Evolutionary conservation across 2,888 invertebrate genomes (phyloP).

Genomic region (Octodonta nipae): DNA sequence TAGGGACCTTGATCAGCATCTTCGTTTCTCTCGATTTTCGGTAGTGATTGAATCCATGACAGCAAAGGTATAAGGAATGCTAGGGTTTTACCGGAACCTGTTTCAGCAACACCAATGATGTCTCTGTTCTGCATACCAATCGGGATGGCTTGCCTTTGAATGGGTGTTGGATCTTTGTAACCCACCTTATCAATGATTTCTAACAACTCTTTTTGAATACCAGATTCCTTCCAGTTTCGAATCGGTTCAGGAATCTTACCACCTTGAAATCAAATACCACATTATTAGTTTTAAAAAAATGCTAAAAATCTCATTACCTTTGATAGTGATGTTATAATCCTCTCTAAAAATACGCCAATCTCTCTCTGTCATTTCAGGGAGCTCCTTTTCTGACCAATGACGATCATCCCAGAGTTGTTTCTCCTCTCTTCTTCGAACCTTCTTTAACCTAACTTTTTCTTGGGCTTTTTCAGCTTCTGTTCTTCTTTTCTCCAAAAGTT

Average conservation of each 20-base stretch:
- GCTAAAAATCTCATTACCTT: conserved; percentile 48
- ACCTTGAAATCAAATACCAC: conserved; percentile 36
- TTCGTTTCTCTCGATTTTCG: conserved; percentile 84
- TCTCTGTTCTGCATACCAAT: conserved; percentile 90
- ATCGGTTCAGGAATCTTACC: conserved; percentile 94
- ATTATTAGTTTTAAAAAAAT: conserved; percentile 1
- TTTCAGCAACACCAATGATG: conserved; percentile 93
- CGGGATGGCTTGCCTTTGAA: conserved; percentile 97
- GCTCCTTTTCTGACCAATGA: conserved; percentile 93
- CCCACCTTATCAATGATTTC: conserved; percentile 91
- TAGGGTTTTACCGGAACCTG: conserved; percentile 90
- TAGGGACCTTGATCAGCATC: conserved; percentile 94
- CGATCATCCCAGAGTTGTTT: conserved; percentile 98
- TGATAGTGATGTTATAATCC: conserved; percentile 96
- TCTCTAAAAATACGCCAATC: conserved; percentile 99
- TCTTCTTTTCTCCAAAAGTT: conserved; percentile 82
- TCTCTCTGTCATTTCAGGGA: conserved; percentile 92
- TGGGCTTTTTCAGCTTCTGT: conserved; percentile 95
- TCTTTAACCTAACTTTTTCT: conserved; percentile 83
- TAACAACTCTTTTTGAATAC: conserved; percentile 75
- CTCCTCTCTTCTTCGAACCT: conserved; percentile 87
- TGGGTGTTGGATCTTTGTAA: conserved; percentile 96
- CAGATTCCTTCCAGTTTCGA: conserved; percentile 87
- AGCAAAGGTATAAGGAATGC: conserved; percentile 95
- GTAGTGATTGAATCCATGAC: conserved; percentile 94